Evolutionary conservation across 2,797 vertebrate genomes (phyloP), one percentile per base, ranked within the genome.

Genomic region (Octomys mimax): DNA sequence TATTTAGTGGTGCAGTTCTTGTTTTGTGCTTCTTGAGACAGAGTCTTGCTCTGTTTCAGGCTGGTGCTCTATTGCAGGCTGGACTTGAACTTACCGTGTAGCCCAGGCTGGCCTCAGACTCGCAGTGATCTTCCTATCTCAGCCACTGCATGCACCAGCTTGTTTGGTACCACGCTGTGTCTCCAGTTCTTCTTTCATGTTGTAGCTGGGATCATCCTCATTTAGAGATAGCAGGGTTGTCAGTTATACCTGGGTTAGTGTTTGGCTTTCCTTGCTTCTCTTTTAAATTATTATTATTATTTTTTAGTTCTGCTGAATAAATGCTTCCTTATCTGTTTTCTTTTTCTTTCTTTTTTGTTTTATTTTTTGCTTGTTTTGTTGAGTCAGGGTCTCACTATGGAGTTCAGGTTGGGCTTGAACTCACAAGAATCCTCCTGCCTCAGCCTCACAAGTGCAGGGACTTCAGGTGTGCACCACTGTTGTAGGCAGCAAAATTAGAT

Each of bases 281-380:
- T 49, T 49, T 49, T 49, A 49, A 49, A 42, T 42, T 42, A 42
- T 42, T 42, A 42, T 42, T 42, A 42, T 42, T 42, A 42, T 42
- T 52, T 92, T 57, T 75, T 13, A 61, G 10, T 31, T 90, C n/a
- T 87, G 24, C 71, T 61, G n/a, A 95, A 42, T 70, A 62, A 68
- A 85, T 62, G 89, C 39, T 9, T 86, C 28, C 33, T 89, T 70
- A 85, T 70, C 26, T 91, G n/a, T 93, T 93, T 88, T n/a, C 21
- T 94, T 16, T 66, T 31, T 31, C 28, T 33, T 3, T 16, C 12
- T 14, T 54, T 54, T 54, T 54, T 54, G 52, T 54, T 13, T 13
- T 54, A 54, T 14, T 54, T 54, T 13, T 54, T 54, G 52, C 52
- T 54, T 16, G 14, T 54, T 54, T 54, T 54, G 52, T 54, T 13